Percentiles rank a stretch among this genome's conserved stretches.
Conservation (phyloP, 2,888 invertebrate species). For the Cheilosia scutellata region DNA sequence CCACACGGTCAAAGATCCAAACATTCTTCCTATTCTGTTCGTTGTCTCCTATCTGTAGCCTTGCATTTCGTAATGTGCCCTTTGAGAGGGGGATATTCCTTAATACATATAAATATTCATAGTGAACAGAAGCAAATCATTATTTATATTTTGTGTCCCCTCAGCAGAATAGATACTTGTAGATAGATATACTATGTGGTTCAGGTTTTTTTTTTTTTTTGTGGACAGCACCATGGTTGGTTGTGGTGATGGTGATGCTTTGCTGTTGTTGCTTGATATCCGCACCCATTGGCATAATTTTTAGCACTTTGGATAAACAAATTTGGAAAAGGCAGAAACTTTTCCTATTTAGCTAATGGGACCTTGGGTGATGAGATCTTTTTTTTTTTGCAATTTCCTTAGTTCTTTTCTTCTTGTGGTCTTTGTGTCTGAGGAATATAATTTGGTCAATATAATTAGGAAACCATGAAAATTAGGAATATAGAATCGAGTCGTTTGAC, state of each 20-base stretch:
- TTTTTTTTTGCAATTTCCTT: slow-evolving; percentile 31
- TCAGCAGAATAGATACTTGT: slow-evolving; percentile 24
- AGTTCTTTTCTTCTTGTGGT: not conserved
- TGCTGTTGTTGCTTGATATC: slow-evolving; percentile 50
- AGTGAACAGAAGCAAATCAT: slow-evolving; percentile 62
- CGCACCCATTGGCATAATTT: slow-evolving; percentile 59
- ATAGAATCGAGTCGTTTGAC: slow-evolving; percentile 52
- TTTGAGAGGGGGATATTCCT: slow-evolving; percentile 48
- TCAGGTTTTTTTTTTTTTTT: not conserved
- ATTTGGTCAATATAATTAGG: slow-evolving; percentile 56
- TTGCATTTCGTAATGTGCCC: slow-evolving; percentile 56
- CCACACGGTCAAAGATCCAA: slow-evolving; percentile 39
- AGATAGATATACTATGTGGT: not conserved
- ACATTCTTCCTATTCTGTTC: slow-evolving; percentile 6
- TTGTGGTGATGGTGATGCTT: not conserved
- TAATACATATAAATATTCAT: slow-evolving; percentile 67
- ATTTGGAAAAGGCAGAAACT: slow-evolving; percentile 63
- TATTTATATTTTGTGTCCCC: slow-evolving; percentile 57
- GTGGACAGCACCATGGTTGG: not conserved
- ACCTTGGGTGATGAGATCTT: slow-evolving; percentile 61
- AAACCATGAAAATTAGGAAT: slow-evolving; percentile 54
- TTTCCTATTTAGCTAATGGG: slow-evolving; percentile 73
- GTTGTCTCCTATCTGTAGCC: slow-evolving; percentile 2
- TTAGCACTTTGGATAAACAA: slow-evolving; percentile 54
- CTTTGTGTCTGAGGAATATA: slow-evolving; percentile 21